These are phyloP conservation scores for Calycopis cecrops DNA, from an alignment of 1,140 invertebrate genomes.

Conservation along the genomic window DNA sequence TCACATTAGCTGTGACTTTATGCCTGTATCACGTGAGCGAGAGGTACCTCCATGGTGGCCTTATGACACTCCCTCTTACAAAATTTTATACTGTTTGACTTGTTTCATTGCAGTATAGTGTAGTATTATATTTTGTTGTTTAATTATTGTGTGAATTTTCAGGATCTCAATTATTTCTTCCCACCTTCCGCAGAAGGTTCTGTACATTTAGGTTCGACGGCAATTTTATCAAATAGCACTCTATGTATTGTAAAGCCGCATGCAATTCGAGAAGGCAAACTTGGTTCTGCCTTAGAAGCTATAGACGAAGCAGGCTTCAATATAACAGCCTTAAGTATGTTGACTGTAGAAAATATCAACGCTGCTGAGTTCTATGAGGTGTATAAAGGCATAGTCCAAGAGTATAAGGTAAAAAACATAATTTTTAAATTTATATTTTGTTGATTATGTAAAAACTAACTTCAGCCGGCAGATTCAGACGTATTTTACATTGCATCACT, in stretches of 20 bases:
- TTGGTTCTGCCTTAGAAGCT: conserved; percentile 83
- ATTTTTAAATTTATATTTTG: background rate
- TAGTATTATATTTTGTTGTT: no score
- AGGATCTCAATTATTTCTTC: conserved; percentile 84
- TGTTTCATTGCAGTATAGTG: no score
- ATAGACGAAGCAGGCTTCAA: conserved; percentile 86
- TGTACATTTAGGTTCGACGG: conserved; percentile 73
- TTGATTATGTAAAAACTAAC: background rate
- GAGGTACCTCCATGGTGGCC: no score
- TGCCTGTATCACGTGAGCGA: no score
- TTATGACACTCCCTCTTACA: no score
- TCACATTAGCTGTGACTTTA: no score
- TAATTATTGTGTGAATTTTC: conserved; percentile 25
- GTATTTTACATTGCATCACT: no score
- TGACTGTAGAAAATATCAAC: conserved; percentile 85
- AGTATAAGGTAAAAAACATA: conserved; percentile 80
- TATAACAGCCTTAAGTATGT: conserved; percentile 88
- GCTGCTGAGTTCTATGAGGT: conserved; percentile 95
- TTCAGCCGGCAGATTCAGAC: no score
- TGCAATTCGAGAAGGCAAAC: conserved; percentile 82
- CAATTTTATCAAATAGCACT: conserved; percentile 81
- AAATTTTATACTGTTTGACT: no score
- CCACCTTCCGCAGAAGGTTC: conserved; percentile 62
- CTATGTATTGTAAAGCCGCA: conserved; percentile 96
- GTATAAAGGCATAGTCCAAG: conserved; percentile 91